phyloP scores from a whole-genome alignment of 2,888 invertebrate species.

The Geotrupes spiniger region DNA sequence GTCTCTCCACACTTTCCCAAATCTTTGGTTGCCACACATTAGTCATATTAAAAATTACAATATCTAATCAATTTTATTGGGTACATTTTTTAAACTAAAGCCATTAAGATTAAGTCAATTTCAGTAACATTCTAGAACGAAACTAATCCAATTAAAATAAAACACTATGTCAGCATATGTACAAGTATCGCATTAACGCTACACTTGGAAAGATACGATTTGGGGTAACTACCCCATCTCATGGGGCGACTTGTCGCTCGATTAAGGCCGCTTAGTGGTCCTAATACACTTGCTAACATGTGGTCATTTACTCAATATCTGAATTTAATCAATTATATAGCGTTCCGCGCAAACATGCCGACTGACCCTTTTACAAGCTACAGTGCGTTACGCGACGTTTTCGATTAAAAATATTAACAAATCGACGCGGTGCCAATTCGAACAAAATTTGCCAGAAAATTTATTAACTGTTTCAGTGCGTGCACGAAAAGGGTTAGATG shows the following conservation, averaged over 20 bases:
- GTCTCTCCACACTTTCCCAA: too few relatives aligned
- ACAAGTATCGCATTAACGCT: constrained; percentile 21
- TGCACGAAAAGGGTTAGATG: constrained; percentile 27
- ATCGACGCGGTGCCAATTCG: background rate
- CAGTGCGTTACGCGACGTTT: too few relatives aligned
- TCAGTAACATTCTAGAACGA: too few relatives aligned
- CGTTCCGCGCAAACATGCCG: constrained; percentile 1
- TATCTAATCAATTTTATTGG: too few relatives aligned
- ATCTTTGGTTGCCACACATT: too few relatives aligned
- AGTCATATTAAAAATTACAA: too few relatives aligned
- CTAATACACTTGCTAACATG: constrained; percentile 49
- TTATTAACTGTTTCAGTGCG: constrained; percentile 27
- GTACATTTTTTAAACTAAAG: too few relatives aligned
- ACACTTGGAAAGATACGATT: constrained; percentile 13
- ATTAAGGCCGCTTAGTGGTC: constrained; percentile 49
- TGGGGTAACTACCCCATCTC: constrained; percentile 39
- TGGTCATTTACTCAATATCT: constrained; percentile 31
- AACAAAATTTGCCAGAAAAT: constrained; percentile 18
- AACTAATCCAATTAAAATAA: constrained; percentile 16
- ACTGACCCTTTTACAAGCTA: background rate
- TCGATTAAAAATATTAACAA: background rate
- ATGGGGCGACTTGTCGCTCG: constrained; percentile 49
- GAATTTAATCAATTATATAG: constrained; percentile 21
- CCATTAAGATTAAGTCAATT: too few relatives aligned
- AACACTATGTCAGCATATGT: constrained; percentile 17